Percentiles rank a stretch among this genome's conserved stretches.
Evolutionary conservation across 2,888 invertebrate species (phyloP).

Genomic region (Morpho achilles): DNA sequence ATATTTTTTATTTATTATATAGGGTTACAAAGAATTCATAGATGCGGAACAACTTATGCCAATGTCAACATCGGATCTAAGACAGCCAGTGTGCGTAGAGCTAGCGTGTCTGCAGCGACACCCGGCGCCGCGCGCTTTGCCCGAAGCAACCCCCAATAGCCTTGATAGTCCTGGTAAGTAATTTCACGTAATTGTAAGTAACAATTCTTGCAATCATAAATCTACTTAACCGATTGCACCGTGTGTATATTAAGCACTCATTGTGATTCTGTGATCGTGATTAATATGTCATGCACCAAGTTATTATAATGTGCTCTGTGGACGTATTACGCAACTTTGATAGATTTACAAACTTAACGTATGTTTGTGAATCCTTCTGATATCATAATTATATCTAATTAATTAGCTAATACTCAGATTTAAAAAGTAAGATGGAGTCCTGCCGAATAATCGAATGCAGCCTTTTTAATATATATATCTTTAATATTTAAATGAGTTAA

Average conservation of each 20-base stretch:
- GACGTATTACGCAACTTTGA: too few species aligned
- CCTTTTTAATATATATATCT: too few species aligned
- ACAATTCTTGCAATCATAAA: conserved; percentile 15
- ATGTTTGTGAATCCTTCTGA: not conserved
- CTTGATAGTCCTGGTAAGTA: conserved; percentile 71
- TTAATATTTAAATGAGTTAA: too few species aligned
- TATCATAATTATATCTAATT: too few species aligned
- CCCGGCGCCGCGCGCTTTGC: conserved; percentile 70
- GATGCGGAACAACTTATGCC: conserved; percentile 95
- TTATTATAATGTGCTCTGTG: not conserved
- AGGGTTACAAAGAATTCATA: conserved; percentile 95
- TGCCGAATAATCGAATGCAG: too few species aligned
- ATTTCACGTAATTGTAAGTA: not conserved
- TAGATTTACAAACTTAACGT: not conserved
- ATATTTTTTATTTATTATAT: conserved; percentile 24
- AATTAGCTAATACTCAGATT: too few species aligned
- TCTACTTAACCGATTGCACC: conserved; percentile 2
- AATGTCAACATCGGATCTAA: conserved; percentile 90
- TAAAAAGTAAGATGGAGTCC: too few species aligned
- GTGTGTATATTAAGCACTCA: not conserved
- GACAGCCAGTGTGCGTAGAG: conserved; percentile 90
- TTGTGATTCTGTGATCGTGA: not conserved
- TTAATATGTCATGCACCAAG: conserved; percentile 6
- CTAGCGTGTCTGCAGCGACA: conserved; percentile 84
- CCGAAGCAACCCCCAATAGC: conserved; percentile 73